Percentiles rank a stretch among this genome's conserved stretches.
These are phyloP conservation scores for Agrilus biguttatus DNA, from an alignment of 2,888 invertebrate genomes.

Conservation along the genomic window DNA sequence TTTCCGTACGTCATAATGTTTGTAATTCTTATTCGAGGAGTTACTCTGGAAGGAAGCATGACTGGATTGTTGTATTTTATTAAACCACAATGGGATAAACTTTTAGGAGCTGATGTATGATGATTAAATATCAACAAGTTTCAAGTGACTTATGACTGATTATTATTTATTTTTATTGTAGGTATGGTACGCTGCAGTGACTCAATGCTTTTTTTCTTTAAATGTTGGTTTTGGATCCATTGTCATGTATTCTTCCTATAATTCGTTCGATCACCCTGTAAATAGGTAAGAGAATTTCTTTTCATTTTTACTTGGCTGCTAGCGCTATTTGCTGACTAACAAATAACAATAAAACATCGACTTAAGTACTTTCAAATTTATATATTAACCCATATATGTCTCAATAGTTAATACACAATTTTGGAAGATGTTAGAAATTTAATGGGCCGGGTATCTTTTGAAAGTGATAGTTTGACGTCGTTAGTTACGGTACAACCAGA, in stretches of 20 bases:
- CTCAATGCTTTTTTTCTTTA: slow-evolving; percentile 66
- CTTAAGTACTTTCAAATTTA: no score
- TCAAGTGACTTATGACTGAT: slow-evolving; percentile 21
- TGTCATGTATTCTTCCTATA: slow-evolving; percentile 68
- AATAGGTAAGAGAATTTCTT: slow-evolving; percentile 38
- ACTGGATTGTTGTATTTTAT: slow-evolving; percentile 67
- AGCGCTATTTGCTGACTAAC: no score
- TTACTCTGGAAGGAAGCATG: slow-evolving; percentile 52
- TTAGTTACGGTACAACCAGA: no score
- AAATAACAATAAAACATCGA: no score
- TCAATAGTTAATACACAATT: no score
- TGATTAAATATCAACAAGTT: neutral
- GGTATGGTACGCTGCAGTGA: slow-evolving; percentile 67
- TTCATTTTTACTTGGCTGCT: neutral
- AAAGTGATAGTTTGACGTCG: no score
- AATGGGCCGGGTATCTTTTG: no score
- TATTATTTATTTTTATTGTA: slow-evolving; percentile 19
- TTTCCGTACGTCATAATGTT: slow-evolving; percentile 72
- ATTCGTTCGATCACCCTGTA: slow-evolving; percentile 53
- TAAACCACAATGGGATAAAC: slow-evolving; percentile 61
- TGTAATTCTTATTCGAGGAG: slow-evolving; percentile 52
- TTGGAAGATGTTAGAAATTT: no score
- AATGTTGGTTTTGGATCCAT: slow-evolving; percentile 62
- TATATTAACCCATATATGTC: no score
- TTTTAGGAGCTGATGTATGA: slow-evolving; percentile 52